Conservation (phyloP, 2,888 invertebrate genomes). For the Hyppa rectilinea region DNA sequence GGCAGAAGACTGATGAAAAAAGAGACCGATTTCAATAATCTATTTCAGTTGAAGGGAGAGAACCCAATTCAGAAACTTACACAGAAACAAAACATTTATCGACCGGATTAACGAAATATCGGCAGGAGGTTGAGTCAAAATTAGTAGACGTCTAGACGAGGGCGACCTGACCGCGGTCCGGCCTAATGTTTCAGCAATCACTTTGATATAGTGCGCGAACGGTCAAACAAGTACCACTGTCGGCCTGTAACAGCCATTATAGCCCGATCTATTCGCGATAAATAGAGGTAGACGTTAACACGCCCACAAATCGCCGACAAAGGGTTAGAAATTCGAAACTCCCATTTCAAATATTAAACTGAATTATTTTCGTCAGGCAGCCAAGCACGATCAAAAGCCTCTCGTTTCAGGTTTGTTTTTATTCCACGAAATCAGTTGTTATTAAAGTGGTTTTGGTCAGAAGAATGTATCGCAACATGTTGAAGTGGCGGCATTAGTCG, state of each 20-base stretch:
- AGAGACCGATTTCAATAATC: too few relatives aligned
- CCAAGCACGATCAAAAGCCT: slow-evolving; percentile 39
- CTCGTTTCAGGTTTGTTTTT: slow-evolving; percentile 46
- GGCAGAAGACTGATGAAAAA: not conserved
- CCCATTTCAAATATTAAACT: slow-evolving; percentile 62
- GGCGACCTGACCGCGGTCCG: slow-evolving; percentile 76
- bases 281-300: slow-evolving; percentile 71
- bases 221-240: slow-evolving; percentile 74
- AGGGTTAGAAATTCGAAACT: slow-evolving; percentile 71
- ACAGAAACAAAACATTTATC: slow-evolving; percentile 42
- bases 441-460: slow-evolving; percentile 57
- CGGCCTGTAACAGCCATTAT: slow-evolving; percentile 72
- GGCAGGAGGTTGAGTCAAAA: slow-evolving; percentile 71
- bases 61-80: not conserved
- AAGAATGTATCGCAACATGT: slow-evolving; percentile 72
- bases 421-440: slow-evolving; percentile 36
- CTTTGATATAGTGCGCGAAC: slow-evolving; percentile 80
- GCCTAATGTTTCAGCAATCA: slow-evolving; percentile 80
- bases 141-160: slow-evolving; percentile 79
- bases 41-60: not conserved
- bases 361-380: slow-evolving; percentile 50
- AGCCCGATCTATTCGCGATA: slow-evolving; percentile 76
- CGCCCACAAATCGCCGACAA: slow-evolving; percentile 70
- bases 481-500: slow-evolving; percentile 72
- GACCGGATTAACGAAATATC: slow-evolving; percentile 50